These are phyloP conservation scores for Papilio gigon DNA, from an alignment of 2,888 invertebrate genomes.

Conservation along the genomic window DNA sequence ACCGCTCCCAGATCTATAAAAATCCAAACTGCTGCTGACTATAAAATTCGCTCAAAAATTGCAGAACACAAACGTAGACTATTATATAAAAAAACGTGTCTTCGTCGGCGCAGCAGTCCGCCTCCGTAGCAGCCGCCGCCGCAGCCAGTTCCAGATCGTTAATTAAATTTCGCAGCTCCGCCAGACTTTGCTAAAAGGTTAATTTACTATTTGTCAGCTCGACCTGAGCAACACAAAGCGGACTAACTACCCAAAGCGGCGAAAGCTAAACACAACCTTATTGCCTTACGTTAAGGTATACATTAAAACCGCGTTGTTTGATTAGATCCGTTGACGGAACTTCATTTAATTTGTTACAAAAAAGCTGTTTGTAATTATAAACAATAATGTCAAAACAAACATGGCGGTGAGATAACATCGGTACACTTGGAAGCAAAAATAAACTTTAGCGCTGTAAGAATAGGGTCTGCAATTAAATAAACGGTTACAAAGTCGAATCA, in stretches of 20 bases:
- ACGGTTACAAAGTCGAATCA: conserved; percentile 9
- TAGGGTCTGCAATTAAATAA: conserved; percentile 26
- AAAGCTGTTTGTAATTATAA: neutral
- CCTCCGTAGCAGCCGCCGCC: conserved; percentile 21
- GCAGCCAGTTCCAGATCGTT: conserved; percentile 51
- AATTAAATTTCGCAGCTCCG: conserved; percentile 57
- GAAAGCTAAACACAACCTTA: conserved; percentile 46
- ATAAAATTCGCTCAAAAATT: no score
- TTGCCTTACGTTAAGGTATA: neutral
- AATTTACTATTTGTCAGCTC: conserved; percentile 67
- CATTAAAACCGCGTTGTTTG: neutral
- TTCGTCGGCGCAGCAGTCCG: neutral
- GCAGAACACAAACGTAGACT: no score
- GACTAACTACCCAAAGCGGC: conserved; percentile 46
- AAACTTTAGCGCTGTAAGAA: neutral
- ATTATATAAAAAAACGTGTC: no score
- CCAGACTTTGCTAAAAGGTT: conserved; percentile 62
- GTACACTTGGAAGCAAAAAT: conserved; percentile 4
- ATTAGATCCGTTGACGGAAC: neutral
- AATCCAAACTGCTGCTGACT: no score
- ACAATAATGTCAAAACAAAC: conserved; percentile 11
- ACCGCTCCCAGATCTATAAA: no score
- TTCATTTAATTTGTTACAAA: conserved; percentile 3
- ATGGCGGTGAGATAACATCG: neutral
- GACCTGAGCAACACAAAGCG: conserved; percentile 46